phyloP scores from a whole-genome alignment of 2,888 invertebrate genomes.

The Eristalis intricaria region DNA sequence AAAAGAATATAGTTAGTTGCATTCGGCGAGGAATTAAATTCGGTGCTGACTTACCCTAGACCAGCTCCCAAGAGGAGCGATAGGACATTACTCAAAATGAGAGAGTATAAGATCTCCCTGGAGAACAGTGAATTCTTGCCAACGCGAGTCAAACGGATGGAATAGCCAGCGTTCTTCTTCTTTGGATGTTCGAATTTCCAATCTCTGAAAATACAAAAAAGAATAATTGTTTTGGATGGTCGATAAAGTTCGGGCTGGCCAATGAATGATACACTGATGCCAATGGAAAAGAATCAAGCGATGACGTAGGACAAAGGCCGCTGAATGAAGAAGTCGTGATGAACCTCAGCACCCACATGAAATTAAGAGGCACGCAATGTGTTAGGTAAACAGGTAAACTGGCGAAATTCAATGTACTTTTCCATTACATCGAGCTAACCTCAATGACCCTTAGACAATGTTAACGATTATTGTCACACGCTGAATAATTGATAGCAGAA shows the following conservation, averaged over 20 bases:
- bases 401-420: neutral
- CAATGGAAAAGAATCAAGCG: no score
- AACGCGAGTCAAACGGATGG: slow-evolving; percentile 88
- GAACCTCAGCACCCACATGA: neutral
- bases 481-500: neutral
- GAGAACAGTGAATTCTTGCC: slow-evolving; percentile 92
- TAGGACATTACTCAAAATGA: slow-evolving; percentile 94
- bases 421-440: neutral
- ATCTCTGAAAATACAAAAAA: slow-evolving; percentile 83
- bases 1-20: slow-evolving; percentile 34
- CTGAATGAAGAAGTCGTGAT: no score
- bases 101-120: slow-evolving; percentile 93
- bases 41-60: slow-evolving; percentile 86
- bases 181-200: slow-evolving; percentile 92
- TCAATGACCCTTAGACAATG: neutral
- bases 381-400: neutral
- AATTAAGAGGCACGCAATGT: neutral
- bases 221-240: no score
- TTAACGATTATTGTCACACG: neutral
- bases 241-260: no score
- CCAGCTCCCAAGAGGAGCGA: slow-evolving; percentile 95
- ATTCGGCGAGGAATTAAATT: neutral
- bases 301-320: no score
- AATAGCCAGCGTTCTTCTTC: slow-evolving; percentile 83
- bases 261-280: no score